Percentiles rank a stretch among this genome's conserved stretches.
These are phyloP conservation scores for Colossoma macropomum DNA, from an alignment of 2,113 vertebrate genomes.

Conservation along the genomic window DNA sequence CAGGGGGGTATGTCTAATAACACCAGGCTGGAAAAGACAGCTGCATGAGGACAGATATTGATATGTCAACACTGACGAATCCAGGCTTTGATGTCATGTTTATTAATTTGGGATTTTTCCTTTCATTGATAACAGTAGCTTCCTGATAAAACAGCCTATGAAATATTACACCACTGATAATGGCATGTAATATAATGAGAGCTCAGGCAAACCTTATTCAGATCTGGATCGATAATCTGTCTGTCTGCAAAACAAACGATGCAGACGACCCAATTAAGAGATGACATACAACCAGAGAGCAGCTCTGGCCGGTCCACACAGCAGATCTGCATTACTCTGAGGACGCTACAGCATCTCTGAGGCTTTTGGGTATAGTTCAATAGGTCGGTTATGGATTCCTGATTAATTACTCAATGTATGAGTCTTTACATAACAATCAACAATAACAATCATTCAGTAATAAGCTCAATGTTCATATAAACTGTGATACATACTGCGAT, in stretches of 20 bases:
- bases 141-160: constrained; percentile 13
- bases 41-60: not conserved
- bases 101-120: not conserved
- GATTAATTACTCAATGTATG: constrained; percentile 10
- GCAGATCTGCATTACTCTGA: not conserved
- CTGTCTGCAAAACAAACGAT: constrained; percentile 17
- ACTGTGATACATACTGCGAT: no score
- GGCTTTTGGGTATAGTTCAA: not conserved
- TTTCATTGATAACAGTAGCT: not conserved
- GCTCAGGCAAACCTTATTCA: constrained; percentile 36
- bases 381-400: not conserved
- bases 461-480: no score
- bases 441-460: no score
- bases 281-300: not conserved
- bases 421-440: no score
- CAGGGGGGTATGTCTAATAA: not conserved
- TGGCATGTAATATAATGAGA: constrained; percentile 30
- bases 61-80: not conserved
- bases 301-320: not conserved
- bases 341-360: not conserved
- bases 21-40: not conserved
- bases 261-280: constrained; percentile 1
- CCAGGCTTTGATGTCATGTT: not conserved
- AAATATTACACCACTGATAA: constrained; percentile 22
- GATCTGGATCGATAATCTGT: constrained; percentile 21